Evolutionary conservation across 2,888 invertebrate species (phyloP).

Genomic region (Amiota communis): DNA sequence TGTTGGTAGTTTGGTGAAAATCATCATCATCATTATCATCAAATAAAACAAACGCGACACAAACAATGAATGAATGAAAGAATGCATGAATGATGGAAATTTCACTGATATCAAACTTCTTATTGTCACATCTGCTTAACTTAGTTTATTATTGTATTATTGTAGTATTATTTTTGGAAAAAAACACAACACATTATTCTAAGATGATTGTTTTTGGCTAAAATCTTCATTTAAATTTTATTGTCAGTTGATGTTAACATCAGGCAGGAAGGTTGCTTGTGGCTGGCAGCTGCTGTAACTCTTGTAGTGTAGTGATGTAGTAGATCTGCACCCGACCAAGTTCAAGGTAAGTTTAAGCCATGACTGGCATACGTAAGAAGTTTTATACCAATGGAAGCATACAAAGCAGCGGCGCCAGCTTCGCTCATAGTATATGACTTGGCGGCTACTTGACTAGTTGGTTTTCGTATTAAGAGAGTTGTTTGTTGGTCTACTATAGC

Average conservation of each 20-base stretch:
- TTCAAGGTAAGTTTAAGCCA: constrained; percentile 73
- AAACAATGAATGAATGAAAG: too few relatives aligned
- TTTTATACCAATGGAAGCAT: constrained; percentile 65
- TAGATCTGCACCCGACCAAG: constrained; percentile 68
- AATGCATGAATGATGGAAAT: too few relatives aligned
- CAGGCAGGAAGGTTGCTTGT: too few relatives aligned
- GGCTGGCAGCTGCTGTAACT: background rate
- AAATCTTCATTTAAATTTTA: too few relatives aligned
- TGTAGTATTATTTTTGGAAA: background rate
- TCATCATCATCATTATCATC: too few relatives aligned
- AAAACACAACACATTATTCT: background rate
- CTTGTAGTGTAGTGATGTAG: background rate
- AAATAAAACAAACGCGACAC: too few relatives aligned
- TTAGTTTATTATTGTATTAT: too few relatives aligned
- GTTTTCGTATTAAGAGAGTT: constrained; percentile 45
- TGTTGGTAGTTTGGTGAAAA: too few relatives aligned
- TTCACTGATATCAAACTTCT: too few relatives aligned
- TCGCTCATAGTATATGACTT: background rate
- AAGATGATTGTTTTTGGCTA: too few relatives aligned
- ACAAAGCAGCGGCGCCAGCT: constrained; percentile 11
- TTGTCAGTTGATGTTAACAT: too few relatives aligned
- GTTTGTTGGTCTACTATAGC: constrained; percentile 7
- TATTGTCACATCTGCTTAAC: too few relatives aligned
- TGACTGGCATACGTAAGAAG: constrained; percentile 73
- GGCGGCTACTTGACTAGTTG: background rate